Conservation (phyloP, 2,888 invertebrate genomes). For the Scotopteryx bipunctaria region DNA sequence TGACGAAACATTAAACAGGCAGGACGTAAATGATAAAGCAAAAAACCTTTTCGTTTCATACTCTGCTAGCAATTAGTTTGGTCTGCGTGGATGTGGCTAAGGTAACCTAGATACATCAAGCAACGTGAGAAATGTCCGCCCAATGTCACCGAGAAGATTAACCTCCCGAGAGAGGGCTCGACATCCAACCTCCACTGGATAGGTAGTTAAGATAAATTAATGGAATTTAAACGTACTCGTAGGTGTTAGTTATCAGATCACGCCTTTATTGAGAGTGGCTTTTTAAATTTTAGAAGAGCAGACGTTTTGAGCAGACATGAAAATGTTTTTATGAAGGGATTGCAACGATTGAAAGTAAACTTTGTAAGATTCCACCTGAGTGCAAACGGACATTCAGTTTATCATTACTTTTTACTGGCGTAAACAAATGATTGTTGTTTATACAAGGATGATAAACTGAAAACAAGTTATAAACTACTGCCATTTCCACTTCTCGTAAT, state of each 20-base stretch:
- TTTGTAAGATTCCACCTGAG: constrained; percentile 19
- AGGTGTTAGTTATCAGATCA: not conserved
- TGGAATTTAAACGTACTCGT: constrained; percentile 32
- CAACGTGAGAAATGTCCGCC: constrained; percentile 49
- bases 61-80: constrained; percentile 30
- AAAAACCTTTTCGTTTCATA: constrained; percentile 31
- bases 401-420: constrained; percentile 27
- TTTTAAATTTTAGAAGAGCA: too few relatives aligned
- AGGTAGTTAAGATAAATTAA: constrained; percentile 41
- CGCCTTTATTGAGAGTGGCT: not conserved
- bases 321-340: not conserved
- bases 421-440: constrained; percentile 47
- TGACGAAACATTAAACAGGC: constrained; percentile 46
- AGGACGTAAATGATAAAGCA: constrained; percentile 39
- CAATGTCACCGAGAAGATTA: constrained; percentile 60
- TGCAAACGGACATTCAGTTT: constrained; percentile 24
- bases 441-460: constrained; percentile 42
- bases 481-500: constrained; percentile 48
- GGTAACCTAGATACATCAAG: constrained; percentile 57
- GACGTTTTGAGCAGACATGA: too few relatives aligned
- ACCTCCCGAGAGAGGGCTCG: constrained; percentile 49
- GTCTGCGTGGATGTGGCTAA: constrained; percentile 41
- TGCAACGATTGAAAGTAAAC: constrained; percentile 14
- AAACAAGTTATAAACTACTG: constrained; percentile 47
- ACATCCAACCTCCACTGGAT: constrained; percentile 43